These are phyloP conservation scores for Cancer borealis DNA, from an alignment of 2,888 invertebrate genomes.

Conservation along the genomic window DNA sequence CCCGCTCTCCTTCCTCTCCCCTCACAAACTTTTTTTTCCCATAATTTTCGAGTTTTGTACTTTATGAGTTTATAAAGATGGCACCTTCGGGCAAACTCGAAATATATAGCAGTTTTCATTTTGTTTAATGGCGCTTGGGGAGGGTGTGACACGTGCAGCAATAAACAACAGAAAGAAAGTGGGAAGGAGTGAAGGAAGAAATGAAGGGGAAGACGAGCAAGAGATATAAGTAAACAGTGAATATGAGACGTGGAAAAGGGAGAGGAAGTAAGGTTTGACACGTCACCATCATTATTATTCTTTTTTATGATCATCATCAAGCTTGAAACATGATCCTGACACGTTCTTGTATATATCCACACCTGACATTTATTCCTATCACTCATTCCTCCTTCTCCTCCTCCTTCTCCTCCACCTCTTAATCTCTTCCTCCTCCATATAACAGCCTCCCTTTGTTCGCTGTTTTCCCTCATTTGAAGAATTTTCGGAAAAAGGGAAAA, in stretches of 20 bases:
- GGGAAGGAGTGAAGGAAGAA: background rate
- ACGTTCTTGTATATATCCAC: background rate
- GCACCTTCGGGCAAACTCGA: background rate
- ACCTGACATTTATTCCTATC: background rate
- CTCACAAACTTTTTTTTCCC: background rate
- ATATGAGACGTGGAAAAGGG: background rate
- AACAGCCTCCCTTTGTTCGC: background rate
- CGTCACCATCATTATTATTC: background rate
- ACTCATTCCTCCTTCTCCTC: background rate
- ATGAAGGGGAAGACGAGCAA: background rate
- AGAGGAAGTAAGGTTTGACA: background rate
- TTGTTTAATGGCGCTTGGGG: slow-evolving; percentile 3
- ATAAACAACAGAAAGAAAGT: background rate
- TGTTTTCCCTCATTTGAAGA: background rate
- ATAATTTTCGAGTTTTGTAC: slow-evolving; percentile 20
- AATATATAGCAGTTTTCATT: slow-evolving; percentile 1
- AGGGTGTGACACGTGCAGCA: background rate
- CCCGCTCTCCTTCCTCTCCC: background rate
- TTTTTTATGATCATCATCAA: background rate
- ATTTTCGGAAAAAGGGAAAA: background rate
- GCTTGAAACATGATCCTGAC: background rate
- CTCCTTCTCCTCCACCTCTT: background rate
- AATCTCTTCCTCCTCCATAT: background rate
- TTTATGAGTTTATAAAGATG: slow-evolving; percentile 20
- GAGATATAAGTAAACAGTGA: background rate